Base-by-base conservation (phyloP, 2,113 vertebrate genomes). In the Stegastes partitus region DNA sequence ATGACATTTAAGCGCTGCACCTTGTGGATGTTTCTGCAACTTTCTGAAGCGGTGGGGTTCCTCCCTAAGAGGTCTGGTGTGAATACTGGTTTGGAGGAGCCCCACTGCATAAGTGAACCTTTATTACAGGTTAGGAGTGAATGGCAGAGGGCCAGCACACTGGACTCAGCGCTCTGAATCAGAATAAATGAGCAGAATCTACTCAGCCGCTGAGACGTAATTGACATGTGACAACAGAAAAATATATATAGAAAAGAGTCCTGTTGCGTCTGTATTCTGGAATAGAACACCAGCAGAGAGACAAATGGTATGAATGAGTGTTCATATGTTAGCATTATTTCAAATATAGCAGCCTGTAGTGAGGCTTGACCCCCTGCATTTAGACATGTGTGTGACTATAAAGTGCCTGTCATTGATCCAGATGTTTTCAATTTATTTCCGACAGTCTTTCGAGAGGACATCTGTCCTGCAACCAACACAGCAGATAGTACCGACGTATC, bases 41-140 rank as follows among this genome's bases (percentile, higher is more conserved):
- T 49, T 59, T 50, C 23, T 79, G 4, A 0, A 26, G 8, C 51
- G 23, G 44, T 1, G 16, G 11, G 18, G 28, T 14, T 74, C 47
- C 31, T 34, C 21, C 14, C 18, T 22, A 0, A 59, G 58, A 1
- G 14, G 18, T 57, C 37, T 51, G 21, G 56, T 64, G n/a, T 67
- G 44, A 75, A 47, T 11, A 10, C 47, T 78, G 69, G 69, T 44
- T 15, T 25, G 28, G 21, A 62, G 74, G 23, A 18, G 19, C 59
- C 65, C 65, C 14, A 3, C 3, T 65, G 58, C 54, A 14, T 15
- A 67, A 63, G 37, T 22, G 81, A 77, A 65, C 63, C 58, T 66
- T 69, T 80, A 77, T 80, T 77, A 54, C 68, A 45, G 81, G 68
- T 51, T 55, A 63, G 64, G 23, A 19, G 23, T 74, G 61, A 77